Evolutionary conservation across 2,888 invertebrate species (phyloP), one percentile per base, ranked within the genome.

Genomic region (Leptopilina syphax): DNA sequence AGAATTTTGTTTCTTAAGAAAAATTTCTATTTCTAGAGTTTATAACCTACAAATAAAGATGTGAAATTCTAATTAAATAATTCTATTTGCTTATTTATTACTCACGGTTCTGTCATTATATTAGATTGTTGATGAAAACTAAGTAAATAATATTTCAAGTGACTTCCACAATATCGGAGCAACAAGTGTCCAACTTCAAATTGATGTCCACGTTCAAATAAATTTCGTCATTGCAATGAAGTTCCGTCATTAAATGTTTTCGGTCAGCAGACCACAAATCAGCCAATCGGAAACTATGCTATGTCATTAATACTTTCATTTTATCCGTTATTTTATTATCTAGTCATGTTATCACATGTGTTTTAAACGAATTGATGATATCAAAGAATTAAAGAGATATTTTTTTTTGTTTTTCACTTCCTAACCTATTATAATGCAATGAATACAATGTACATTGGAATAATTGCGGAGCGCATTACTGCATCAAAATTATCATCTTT

Each of bases 51-150:
- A 27, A 34, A 73, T 10, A 27, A 54, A 41, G 1, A 10, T 13
- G 27, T 9, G 0, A 18, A 18, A 18, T 18, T 18, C 18, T 27
- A 9, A 24, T 27, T 18, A 7, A 54, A 12, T 13, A 24, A 54
- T 13, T 54, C 9, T 57, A n/a, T n/a, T 57, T 34, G 34, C 8
- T 2, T 13, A 34, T 57, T n/a, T 13, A 34, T 27, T 34, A 73
- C 70, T 73, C 7, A 73, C 70, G 57, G 70, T 73, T 73, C 70
- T 34, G 70, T 73, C 70, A 73, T 73, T 27, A 54, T 70, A 27
- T 73, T 24, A 6, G n/a, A 27, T 73, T 54, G 13, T 73, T 73
- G 27, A 27, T 34, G 13, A 13, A 54, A 73, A 73, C 9, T 9
- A 5, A 12, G 12, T 54, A 7, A 54, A 34, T 4, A 34, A 18